Base-by-base conservation (phyloP, 2,113 vertebrate species). In the Australoheros scitulus region DNA sequence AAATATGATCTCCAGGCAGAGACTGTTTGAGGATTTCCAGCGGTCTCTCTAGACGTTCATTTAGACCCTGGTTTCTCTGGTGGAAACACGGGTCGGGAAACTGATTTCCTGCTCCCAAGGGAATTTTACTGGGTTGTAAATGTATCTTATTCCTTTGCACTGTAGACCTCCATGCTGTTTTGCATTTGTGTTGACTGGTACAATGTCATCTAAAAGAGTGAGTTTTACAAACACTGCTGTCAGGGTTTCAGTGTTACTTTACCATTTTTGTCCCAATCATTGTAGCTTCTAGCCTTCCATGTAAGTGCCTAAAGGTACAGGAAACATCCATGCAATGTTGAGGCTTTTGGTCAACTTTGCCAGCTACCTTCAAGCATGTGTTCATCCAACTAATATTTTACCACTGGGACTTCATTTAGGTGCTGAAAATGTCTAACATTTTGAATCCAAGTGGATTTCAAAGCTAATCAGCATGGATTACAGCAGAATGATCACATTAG, bases 401-500 rank as follows among this genome's bases (percentile, higher is more conserved):
- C 43, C 11, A 13, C 6, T 24, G 6, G 6, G 7, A 41, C 60
- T 17, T 13, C 18, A 59, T 43, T 17, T 14, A 24, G 26, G 24
- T 63, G n/a, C 34, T 81, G 6, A 81, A 72, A 56, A 26, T 17
- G 7, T 58, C 9, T 52, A 24, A 56, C 2, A 63, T 58, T 86
- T 89, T 80, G 78, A 84, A 84, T 87, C 43, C 65, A 24, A 17
- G 11, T 70, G 58, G 61, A 38, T 63, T 87, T 88, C 80, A 92
- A 89, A 87, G 76, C 11, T 7, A 11, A 7, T 59, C 75, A 36
- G 81, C 81, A 81, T 87, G 87, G 15, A 52, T 74, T 50, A 43
- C 38, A 64, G 38, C 50, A 77, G 72, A 84, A 82, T 79, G 63
- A 83, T 84, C 64, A 60, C 47, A 5, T 11, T 57, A 38, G n/a